Percentiles rank a stretch among this genome's conserved stretches.
phyloP scores from a whole-genome alignment of 2,113 vertebrate genomes.

The Formicarius rufipectus region DNA sequence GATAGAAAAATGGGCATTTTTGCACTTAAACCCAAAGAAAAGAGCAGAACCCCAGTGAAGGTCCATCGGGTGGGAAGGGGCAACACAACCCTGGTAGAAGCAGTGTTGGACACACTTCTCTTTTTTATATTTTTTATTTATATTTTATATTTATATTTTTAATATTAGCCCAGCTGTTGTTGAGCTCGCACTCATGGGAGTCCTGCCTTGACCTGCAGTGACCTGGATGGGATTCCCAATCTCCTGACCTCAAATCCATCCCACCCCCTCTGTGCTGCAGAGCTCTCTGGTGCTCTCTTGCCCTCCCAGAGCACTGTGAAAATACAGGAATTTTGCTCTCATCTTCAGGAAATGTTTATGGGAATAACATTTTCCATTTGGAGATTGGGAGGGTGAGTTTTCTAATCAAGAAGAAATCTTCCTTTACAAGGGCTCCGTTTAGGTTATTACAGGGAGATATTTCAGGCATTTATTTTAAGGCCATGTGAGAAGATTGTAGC shows the following conservation, averaged over 20 bases:
- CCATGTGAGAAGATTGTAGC: background rate
- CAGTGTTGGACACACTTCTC: background rate
- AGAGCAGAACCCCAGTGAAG: background rate
- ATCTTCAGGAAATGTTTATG: background rate
- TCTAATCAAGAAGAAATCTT: background rate
- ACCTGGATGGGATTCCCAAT: background rate
- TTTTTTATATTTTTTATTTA: no score
- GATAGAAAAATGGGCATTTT: background rate
- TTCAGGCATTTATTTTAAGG: constrained; percentile 5
- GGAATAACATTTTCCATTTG: background rate
- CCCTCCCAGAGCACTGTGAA: background rate
- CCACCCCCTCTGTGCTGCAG: no score
- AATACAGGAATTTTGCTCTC: background rate
- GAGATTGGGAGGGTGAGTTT: background rate
- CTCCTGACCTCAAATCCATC: background rate
- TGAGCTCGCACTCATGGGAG: background rate
- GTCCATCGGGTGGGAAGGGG: background rate
- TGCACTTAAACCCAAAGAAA: background rate
- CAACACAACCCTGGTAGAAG: fast-evolving
- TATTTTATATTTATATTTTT: no score
- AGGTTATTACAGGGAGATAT: background rate
- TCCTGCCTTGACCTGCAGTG: background rate
- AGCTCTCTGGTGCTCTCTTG: background rate
- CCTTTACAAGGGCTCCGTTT: background rate
- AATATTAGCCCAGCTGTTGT: background rate